phyloP scores from a whole-genome alignment of 1,140 invertebrate genomes.

The Andricus grossulariae region DNA sequence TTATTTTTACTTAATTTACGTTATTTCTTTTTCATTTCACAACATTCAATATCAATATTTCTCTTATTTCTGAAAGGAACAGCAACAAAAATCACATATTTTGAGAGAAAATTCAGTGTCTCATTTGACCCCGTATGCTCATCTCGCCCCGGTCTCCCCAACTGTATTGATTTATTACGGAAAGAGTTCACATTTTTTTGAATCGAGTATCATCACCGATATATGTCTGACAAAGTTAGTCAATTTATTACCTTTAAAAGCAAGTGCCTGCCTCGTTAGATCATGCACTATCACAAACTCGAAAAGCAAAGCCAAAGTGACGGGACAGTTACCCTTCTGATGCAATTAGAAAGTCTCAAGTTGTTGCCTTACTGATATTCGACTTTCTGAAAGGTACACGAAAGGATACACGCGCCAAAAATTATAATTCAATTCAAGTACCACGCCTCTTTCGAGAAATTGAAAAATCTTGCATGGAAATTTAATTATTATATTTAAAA shows the following conservation, averaged over 20 bases:
- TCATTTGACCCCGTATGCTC: too few species aligned
- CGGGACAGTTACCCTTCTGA: not conserved
- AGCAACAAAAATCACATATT: too few species aligned
- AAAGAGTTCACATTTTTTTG: not conserved
- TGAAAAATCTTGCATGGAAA: not conserved
- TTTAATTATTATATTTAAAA: too few species aligned
- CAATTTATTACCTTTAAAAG: not conserved
- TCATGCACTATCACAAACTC: not conserved
- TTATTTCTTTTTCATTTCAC: too few species aligned
- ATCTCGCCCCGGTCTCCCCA: too few species aligned
- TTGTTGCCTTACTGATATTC: not conserved
- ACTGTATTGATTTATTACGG: too few species aligned
- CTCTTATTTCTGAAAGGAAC: too few species aligned
- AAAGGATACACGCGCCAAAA: not conserved
- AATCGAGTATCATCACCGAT: not conserved
- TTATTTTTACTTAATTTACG: too few species aligned
- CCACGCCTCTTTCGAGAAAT: not conserved
- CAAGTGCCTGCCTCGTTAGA: constrained; percentile 3
- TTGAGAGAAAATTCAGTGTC: too few species aligned
- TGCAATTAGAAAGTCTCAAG: constrained; percentile 24
- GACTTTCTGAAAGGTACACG: not conserved
- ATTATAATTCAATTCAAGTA: not conserved
- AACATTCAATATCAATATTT: too few species aligned
- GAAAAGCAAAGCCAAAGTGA: constrained; percentile 10
- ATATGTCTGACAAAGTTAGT: constrained; percentile 16